Percentiles rank a stretch among this genome's conserved stretches.
Evolutionary conservation across 2,113 vertebrate species (phyloP).

Genomic region (Junco hyemalis): DNA sequence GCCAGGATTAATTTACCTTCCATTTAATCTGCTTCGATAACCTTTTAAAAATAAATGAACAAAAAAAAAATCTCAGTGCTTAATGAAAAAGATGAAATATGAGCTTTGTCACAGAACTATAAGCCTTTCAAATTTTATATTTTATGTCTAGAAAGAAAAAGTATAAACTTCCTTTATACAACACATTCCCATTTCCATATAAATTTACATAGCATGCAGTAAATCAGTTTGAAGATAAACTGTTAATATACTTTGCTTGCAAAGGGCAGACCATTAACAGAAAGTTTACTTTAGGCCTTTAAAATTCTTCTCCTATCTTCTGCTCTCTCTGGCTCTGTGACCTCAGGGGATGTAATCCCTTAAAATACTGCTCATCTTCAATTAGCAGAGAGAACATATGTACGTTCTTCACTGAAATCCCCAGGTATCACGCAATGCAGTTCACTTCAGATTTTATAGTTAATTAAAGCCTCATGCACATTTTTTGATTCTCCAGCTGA

Average conservation of each 20-base stretch:
- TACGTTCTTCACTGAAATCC: slow-evolving; percentile 75
- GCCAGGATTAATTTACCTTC: background rate
- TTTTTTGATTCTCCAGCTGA: slow-evolving; percentile 71
- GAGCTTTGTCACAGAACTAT: background rate
- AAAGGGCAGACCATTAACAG: slow-evolving; percentile 33
- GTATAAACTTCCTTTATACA: background rate
- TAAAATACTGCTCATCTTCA: slow-evolving; percentile 78
- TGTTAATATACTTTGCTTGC: slow-evolving; percentile 23
- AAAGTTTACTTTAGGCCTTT: slow-evolving; percentile 68
- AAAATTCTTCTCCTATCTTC: slow-evolving; percentile 63
- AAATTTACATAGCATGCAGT: background rate
- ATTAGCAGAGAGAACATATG: slow-evolving; percentile 78
- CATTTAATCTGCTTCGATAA: background rate
- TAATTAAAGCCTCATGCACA: slow-evolving; percentile 74
- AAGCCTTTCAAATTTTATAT: background rate
- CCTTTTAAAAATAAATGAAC: background rate
- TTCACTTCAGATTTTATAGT: slow-evolving; percentile 73
- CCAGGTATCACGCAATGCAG: slow-evolving; percentile 65
- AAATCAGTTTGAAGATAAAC: slow-evolving; percentile 38
- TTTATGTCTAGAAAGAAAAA: background rate
- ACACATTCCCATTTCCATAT: background rate
- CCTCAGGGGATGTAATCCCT: slow-evolving; percentile 68
- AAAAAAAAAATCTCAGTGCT: background rate
- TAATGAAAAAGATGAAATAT: background rate
- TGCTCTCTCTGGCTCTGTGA: slow-evolving; percentile 3